Evolutionary conservation across 2,113 vertebrate genomes (phyloP).

Genomic region (Formicarius rufipectus): DNA sequence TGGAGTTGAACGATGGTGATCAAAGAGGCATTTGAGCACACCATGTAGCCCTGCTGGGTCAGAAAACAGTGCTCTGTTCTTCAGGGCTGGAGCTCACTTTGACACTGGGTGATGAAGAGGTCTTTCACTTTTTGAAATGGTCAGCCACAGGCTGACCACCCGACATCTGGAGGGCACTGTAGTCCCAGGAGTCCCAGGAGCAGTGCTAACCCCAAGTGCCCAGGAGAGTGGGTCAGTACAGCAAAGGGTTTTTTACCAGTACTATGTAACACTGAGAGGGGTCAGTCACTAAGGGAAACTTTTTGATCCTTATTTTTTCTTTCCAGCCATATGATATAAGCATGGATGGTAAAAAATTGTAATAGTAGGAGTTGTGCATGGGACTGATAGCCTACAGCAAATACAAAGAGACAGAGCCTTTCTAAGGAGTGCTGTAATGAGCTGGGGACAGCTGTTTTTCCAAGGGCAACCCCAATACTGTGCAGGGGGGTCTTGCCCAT

Average conservation of each 20-base stretch:
- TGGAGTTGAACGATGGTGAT: background rate
- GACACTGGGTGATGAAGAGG: background rate
- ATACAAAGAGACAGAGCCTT: background rate
- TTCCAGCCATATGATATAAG: background rate
- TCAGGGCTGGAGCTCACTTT: background rate
- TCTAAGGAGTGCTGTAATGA: background rate
- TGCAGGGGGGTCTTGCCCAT: background rate
- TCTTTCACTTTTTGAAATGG: background rate
- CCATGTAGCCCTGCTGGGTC: too few relatives aligned
- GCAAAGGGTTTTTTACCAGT: background rate
- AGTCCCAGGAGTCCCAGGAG: background rate
- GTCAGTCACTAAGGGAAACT: background rate
- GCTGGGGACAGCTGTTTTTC: background rate
- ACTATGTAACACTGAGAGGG: background rate
- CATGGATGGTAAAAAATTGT: background rate
- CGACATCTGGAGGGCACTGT: background rate
- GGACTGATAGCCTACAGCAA: background rate
- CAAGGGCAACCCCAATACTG: background rate
- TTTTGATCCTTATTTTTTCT: background rate
- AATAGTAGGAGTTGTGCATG: background rate
- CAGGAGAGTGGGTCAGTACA: too few relatives aligned
- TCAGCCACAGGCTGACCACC: background rate
- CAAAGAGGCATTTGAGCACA: background rate
- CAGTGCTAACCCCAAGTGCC: rapidly evolving
- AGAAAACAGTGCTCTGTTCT: background rate